Percentiles rank a stretch among this genome's conserved stretches.
Conservation (phyloP, 1,140 invertebrate species). For the Ceratitis capitata region DNA sequence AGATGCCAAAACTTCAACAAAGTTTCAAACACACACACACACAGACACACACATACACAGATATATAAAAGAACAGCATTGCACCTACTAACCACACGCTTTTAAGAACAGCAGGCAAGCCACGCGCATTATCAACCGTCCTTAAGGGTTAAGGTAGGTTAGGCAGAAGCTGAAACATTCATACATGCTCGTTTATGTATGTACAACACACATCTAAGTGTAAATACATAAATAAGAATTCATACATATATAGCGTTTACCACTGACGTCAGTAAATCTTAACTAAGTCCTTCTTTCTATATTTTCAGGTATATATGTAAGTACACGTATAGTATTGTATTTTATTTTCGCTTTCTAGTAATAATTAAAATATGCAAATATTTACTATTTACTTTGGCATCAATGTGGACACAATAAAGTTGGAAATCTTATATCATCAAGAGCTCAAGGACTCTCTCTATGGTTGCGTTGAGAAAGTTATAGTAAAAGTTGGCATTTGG, state of each 20-base stretch:
- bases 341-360: conserved; percentile 2
- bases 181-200: background rate
- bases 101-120: background rate
- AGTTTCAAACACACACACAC: background rate
- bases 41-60: no score
- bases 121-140: background rate
- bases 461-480: background rate
- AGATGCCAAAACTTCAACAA: conserved; percentile 1
- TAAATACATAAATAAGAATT: background rate
- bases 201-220: background rate
- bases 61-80: background rate
- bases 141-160: no score
- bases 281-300: background rate
- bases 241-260: background rate
- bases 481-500: background rate
- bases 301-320: no score
- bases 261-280: background rate
- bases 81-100: background rate
- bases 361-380: conserved; percentile 41
- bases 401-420: background rate
- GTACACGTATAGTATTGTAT: background rate
- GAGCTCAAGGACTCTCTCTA: background rate
- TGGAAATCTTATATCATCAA: background rate
- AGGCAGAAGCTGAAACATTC: background rate
- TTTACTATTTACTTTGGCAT: conserved; percentile 27